Evolutionary conservation across 2,888 invertebrate genomes (phyloP).

Genomic region (Cynaeus angustus): DNA sequence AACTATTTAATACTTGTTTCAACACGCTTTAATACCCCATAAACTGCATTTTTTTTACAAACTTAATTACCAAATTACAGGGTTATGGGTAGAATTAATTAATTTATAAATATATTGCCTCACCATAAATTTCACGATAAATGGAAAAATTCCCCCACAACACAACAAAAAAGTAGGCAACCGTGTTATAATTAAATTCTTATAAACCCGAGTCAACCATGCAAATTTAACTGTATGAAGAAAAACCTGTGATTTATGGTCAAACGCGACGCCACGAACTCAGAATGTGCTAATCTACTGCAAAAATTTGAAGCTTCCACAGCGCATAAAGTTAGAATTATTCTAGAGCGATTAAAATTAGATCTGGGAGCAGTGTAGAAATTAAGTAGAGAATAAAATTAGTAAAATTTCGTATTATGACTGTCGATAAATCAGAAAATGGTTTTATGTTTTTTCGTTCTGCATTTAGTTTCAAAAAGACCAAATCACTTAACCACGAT

Average conservation of each 20-base stretch:
- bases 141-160: not conserved
- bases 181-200: constrained; percentile 1
- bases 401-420: too few relatives aligned
- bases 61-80: too few relatives aligned
- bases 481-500: not conserved
- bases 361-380: too few relatives aligned
- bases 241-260: constrained; percentile 1
- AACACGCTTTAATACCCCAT: too few relatives aligned
- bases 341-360: too few relatives aligned
- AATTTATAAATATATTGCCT: too few relatives aligned
- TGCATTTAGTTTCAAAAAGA: not conserved
- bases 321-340: too few relatives aligned
- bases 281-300: not conserved
- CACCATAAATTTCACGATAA: not conserved
- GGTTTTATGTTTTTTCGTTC: not conserved
- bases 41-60: too few relatives aligned
- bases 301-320: not conserved
- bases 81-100: too few relatives aligned
- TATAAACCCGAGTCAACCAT: constrained; percentile 2
- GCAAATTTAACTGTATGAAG: not conserved
- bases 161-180: not conserved
- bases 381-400: too few relatives aligned
- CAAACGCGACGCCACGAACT: not conserved
- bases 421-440: not conserved
- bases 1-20: too few relatives aligned